Base-by-base conservation (phyloP, 2,797 vertebrate species). In the Sandelia bainsii region DNA sequence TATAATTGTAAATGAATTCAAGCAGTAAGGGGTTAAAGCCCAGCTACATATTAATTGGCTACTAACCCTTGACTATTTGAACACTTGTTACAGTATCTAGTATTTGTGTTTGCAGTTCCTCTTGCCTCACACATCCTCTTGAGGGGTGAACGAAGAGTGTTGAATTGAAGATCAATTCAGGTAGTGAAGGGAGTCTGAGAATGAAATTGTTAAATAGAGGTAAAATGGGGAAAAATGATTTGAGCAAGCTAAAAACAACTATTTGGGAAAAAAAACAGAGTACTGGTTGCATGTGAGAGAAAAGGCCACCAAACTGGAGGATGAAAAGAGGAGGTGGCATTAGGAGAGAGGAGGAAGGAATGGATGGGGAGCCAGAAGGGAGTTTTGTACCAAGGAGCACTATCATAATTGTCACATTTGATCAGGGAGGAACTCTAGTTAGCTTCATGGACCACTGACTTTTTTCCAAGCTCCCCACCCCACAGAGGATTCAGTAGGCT, bases 321-420 rank as follows among this genome's bases (percentile, higher is more conserved):
- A 85, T 60, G 79, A 45, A 82, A 77, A 85, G 68, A 76, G 67
- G 61, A 87, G 79, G 80, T 80, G 66, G 83, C 77, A 88, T 83
- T 62, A 29, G 68, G 73, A 74, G 56, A 76, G 48, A 69, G 60
- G 61, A 76, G 69, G 72, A 50, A 75, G 53, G 68, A 60, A 69
- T 46, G 67, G 46, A 75, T 72, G 77, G 61, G 51, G 49, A 81
- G 77, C 78, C 76, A 65, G 79, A 68, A 65, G 84, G 81, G 79
- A 89, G 78, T 82, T 85, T 77, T 78, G 77, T 88, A 86, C 78
- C 67, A 69, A 78, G 77, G 70, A 85, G 80, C 78, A 81, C 87
- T 82, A 87, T 91, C 87, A 89, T 87, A 89, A 92, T 88, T 93
- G 89, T 92, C 93, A 92, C 87, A 89, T 93, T 92, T 92, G 87